Percentiles rank a stretch among this genome's conserved stretches.
These are phyloP conservation scores for Muntiacus reevesi DNA, from an alignment of 2,113 vertebrate species.

Conservation along the genomic window DNA sequence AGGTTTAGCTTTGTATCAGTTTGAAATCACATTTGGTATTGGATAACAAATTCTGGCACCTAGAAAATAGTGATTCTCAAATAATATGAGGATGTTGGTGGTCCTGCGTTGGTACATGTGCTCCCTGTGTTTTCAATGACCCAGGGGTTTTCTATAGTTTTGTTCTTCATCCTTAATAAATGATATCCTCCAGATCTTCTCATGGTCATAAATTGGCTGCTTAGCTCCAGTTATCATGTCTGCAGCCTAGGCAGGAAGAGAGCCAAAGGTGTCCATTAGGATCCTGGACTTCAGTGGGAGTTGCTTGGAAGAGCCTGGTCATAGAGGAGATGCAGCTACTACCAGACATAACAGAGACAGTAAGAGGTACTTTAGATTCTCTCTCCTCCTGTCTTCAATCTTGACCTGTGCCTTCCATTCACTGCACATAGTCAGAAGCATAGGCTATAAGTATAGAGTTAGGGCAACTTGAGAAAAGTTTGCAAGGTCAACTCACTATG, in stretches of 20 bases:
- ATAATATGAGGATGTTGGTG: neutral
- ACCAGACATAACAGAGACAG: neutral
- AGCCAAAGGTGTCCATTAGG: fast-evolving
- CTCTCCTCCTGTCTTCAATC: neutral
- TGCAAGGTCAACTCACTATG: neutral
- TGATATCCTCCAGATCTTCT: neutral
- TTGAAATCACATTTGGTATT: neutral
- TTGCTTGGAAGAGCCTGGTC: neutral
- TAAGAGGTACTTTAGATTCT: neutral
- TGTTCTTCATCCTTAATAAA: neutral
- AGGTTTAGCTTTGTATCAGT: neutral
- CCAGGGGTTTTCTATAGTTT: neutral
- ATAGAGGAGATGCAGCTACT: neutral
- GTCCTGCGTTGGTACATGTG: fast-evolving
- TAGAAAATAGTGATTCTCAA: neutral
- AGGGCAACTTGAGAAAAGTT: neutral
- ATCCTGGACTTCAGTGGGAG: neutral
- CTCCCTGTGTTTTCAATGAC: neutral
- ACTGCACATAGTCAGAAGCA: neutral
- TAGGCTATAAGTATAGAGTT: neutral
- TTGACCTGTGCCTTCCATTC: neutral
- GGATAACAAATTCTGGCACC: neutral
- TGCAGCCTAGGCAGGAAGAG: neutral
- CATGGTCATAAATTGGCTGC: neutral
- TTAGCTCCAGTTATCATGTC: neutral